Percentiles rank a stretch among this genome's conserved stretches.
phyloP scores from a whole-genome alignment of 2,113 vertebrate species.

The Bombycilla garrulus region DNA sequence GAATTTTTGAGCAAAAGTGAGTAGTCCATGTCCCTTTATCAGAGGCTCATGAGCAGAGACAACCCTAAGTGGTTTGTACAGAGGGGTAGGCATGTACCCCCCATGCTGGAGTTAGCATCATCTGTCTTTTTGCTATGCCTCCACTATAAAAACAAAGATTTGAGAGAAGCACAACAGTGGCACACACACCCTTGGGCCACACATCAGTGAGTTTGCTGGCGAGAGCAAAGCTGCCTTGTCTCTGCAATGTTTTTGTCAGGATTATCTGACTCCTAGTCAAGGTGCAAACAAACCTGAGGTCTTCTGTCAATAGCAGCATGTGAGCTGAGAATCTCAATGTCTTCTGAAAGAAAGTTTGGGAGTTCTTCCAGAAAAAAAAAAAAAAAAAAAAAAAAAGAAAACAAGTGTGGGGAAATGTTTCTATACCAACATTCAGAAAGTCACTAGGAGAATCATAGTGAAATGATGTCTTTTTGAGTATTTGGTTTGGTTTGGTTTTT shows the following conservation, averaged over 20 bases:
- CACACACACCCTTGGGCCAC: not conserved
- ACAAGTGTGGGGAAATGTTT: not conserved
- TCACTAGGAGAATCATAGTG: not conserved
- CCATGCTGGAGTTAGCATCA: not conserved
- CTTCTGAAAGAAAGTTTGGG: constrained; percentile 22
- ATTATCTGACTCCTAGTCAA: constrained; percentile 51
- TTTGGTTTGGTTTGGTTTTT: not conserved
- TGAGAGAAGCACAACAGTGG: not conserved
- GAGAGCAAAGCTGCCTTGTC: not conserved
- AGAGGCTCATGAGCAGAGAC: not conserved
- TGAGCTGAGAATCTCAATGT: constrained; percentile 24
- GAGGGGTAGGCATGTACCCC: rapidly evolving
- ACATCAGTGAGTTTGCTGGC: constrained; percentile 2
- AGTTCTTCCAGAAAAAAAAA: not conserved
- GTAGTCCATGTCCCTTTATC: not conserved
- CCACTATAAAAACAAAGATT: constrained; percentile 2
- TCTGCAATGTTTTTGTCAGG: constrained; percentile 43
- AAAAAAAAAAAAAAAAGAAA: not conserved
- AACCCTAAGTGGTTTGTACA: not conserved
- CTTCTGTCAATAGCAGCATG: constrained; percentile 25
- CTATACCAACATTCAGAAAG: not conserved
- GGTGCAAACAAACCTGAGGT: constrained; percentile 40
- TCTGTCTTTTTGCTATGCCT: not conserved
- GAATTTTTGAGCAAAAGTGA: not conserved
- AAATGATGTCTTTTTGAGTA: not conserved